These are phyloP conservation scores for Marisa cornuarietis DNA, from an alignment of 1,140 invertebrate genomes.

Conservation along the genomic window DNA sequence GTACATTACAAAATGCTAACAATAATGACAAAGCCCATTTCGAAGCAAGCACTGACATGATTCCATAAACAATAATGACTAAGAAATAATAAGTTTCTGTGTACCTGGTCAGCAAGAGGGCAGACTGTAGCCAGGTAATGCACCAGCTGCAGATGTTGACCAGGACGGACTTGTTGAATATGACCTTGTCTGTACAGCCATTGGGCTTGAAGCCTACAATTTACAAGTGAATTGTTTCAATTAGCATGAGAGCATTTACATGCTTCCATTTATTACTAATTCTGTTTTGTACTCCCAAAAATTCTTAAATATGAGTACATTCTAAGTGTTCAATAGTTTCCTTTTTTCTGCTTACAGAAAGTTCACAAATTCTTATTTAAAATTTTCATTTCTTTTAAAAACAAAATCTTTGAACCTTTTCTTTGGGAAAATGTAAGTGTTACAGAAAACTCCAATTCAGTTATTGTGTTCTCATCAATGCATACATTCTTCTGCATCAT, in stretches of 20 bases:
- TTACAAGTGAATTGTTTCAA: background rate
- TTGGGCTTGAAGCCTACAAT: constrained; percentile 86
- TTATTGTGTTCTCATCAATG: too few species aligned
- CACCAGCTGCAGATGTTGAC: constrained; percentile 83
- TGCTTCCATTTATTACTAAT: too few species aligned
- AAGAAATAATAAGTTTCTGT: background rate
- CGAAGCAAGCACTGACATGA: background rate
- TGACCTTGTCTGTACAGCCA: constrained; percentile 94
- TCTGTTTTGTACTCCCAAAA: too few species aligned
- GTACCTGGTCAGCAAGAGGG: constrained; percentile 54
- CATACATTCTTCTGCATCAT: too few species aligned
- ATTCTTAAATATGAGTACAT: background rate
- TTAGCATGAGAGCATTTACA: too few species aligned
- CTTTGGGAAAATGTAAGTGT: too few species aligned
- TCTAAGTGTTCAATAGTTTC: too few species aligned
- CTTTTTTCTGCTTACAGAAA: too few species aligned
- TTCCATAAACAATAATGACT: background rate
- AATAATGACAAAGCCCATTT: background rate
- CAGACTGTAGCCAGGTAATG: constrained; percentile 75
- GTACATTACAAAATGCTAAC: background rate
- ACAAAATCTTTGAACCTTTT: too few species aligned
- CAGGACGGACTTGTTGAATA: constrained; percentile 84
- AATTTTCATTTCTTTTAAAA: too few species aligned
- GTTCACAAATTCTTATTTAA: too few species aligned
- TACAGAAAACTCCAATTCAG: too few species aligned